Percentiles rank a stretch among this genome's conserved stretches.
Conservation (phyloP, 2,888 invertebrate genomes). For the Galeopsomyia nigrocyanea region DNA sequence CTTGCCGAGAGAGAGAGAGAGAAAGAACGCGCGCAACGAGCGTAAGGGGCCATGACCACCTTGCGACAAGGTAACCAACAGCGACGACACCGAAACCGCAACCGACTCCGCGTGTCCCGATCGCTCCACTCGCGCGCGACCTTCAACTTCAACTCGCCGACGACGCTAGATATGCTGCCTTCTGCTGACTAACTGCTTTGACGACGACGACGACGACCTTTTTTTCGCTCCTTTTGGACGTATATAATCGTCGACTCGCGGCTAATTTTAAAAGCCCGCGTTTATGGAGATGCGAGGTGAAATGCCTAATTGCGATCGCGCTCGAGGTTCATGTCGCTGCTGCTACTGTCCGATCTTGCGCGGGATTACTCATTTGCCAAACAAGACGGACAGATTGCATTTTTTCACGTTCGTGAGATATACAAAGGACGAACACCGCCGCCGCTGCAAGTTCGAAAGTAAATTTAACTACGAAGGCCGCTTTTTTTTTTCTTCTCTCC, state of each 20-base stretch:
- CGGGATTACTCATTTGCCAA: too few species aligned
- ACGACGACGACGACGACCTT: constrained; percentile 4
- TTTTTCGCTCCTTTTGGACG: constrained; percentile 27
- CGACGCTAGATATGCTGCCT: not conserved
- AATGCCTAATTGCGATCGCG: constrained; percentile 36
- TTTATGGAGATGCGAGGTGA: constrained; percentile 37
- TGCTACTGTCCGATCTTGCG: too few species aligned
- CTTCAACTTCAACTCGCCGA: constrained; percentile 46
- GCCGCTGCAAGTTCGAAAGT: not conserved
- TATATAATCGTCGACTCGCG: not conserved
- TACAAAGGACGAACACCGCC: constrained; percentile 6
- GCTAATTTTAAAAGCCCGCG: constrained; percentile 34
- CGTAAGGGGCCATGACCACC: constrained; percentile 64
- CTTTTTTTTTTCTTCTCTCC: not conserved
- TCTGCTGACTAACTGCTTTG: constrained; percentile 18
- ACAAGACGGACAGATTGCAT: not conserved
- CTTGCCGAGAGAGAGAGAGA: too few species aligned
- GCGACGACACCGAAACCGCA: constrained; percentile 50
- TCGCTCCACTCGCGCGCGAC: constrained; percentile 9
- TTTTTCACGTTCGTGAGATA: not conserved
- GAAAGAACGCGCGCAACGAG: too few species aligned
- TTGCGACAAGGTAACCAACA: constrained; percentile 65
- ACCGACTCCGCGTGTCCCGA: not conserved
- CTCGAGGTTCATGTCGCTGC: constrained; percentile 4
- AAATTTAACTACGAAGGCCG: not conserved